Evolutionary conservation across 1,140 invertebrate genomes (phyloP).

Genomic region (Eulimnadia texana): DNA sequence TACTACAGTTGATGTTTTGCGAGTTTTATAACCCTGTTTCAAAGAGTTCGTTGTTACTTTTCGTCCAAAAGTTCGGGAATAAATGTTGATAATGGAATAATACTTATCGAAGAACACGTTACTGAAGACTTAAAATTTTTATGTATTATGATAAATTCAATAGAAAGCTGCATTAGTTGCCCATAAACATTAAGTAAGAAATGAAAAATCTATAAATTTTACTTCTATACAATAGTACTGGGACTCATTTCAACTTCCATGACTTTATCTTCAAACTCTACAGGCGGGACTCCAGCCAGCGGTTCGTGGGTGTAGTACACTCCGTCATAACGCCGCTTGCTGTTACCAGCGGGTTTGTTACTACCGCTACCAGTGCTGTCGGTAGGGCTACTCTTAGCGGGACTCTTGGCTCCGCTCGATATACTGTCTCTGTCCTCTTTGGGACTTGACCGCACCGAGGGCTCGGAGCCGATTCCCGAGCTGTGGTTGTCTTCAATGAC

Average conservation of each 20-base stretch:
- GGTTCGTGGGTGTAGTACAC: conserved; percentile 69
- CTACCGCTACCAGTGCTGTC: conserved; percentile 3
- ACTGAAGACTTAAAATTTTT: no score
- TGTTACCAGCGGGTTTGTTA: conserved; percentile 4
- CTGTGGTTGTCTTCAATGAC: not conserved
- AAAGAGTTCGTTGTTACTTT: no score
- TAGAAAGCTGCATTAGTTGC: no score
- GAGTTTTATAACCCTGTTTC: no score
- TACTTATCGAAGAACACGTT: no score
- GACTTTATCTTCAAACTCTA: conserved; percentile 61
- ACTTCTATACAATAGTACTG: not conserved
- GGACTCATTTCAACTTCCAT: conserved; percentile 45
- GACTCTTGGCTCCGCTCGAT: conserved; percentile 1
- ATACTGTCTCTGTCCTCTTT: not conserved
- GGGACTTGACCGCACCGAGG: not conserved
- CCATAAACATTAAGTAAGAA: no score
- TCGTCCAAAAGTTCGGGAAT: no score
- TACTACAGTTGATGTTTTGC: no score
- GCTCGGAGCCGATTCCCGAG: conserved; percentile 4
- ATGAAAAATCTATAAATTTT: no score
- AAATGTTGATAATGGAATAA: no score
- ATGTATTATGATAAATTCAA: no score
- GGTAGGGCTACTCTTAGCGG: conserved; percentile 1
- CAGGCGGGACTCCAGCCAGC: conserved; percentile 50
- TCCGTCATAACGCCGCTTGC: conserved; percentile 43